Conservation (phyloP, 53 echinoderm and acorn worm species). For the Temnopleurus reevesii region DNA sequence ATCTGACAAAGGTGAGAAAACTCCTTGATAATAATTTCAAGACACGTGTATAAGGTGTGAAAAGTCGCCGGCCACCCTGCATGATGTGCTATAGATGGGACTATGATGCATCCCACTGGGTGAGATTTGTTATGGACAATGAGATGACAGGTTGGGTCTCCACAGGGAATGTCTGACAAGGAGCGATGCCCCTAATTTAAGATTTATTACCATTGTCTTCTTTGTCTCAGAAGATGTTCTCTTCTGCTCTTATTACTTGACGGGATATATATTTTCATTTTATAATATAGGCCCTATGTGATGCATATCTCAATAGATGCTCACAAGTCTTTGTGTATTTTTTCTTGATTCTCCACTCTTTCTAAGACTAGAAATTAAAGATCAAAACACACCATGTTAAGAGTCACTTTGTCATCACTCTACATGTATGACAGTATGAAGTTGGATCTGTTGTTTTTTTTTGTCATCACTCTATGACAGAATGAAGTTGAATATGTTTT, state of each 20-base stretch:
- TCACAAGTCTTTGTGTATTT: neutral
- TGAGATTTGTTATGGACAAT: neutral
- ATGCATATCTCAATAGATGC: neutral
- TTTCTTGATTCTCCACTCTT: no score
- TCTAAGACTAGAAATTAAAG: no score
- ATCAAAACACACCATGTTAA: no score
- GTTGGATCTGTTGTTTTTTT: no score
- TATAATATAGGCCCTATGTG: no score
- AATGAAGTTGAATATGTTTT: no score
- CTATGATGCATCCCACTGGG: neutral
- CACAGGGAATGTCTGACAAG: slow-evolving; percentile 13
- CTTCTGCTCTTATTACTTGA: neutral
- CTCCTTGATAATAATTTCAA: neutral
- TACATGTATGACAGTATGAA: no score
- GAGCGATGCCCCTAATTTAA: neutral
- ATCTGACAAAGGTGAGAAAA: neutral
- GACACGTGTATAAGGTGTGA: neutral
- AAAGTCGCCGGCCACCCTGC: neutral
- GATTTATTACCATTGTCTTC: slow-evolving; percentile 32
- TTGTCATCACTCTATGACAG: no score
- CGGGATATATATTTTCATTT: no score
- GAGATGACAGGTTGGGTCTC: slow-evolving; percentile 10
- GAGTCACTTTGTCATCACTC: no score
- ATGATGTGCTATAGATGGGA: slow-evolving; percentile 14
- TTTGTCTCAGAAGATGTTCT: neutral